Percentiles rank a stretch among this genome's conserved stretches.
phyloP scores from a whole-genome alignment of 2,797 vertebrate genomes.

The Oryzias sinensis region DNA sequence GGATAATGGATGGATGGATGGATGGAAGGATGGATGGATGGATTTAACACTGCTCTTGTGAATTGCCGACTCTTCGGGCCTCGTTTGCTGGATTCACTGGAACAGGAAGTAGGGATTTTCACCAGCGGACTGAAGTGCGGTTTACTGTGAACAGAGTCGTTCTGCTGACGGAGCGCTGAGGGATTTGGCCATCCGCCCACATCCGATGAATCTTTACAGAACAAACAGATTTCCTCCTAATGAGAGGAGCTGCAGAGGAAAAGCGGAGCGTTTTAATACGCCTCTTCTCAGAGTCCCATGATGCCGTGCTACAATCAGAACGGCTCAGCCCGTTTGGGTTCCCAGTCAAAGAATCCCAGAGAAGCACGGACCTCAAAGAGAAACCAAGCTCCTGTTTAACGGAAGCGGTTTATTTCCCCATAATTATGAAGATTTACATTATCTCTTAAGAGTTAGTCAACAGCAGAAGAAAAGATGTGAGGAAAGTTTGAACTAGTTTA shows the following conservation, averaged over 20 bases:
- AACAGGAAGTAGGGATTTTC: no score
- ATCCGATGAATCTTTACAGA: conserved; percentile 27
- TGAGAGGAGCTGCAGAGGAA: conserved; percentile 22
- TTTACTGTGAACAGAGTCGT: not conserved
- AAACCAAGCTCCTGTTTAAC: conserved; percentile 4
- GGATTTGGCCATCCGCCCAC: conserved; percentile 17
- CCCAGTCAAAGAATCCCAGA: not conserved
- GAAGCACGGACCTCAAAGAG: not conserved
- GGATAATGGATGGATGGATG: no score
- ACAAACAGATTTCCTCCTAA: conserved; percentile 49
- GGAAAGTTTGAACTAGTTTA: conserved; percentile 3
- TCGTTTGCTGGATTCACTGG: no score
- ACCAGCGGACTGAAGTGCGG: no score
- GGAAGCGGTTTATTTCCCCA: not conserved
- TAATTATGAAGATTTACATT: not conserved
- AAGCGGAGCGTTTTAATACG: conserved; percentile 26
- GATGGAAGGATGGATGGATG: no score
- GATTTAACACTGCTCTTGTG: no score
- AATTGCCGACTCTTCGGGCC: no score
- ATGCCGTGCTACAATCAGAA: conserved; percentile 7
- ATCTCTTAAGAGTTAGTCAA: not conserved
- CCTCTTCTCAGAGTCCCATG: conserved; percentile 15
- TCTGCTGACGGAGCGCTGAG: not conserved
- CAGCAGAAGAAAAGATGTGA: not conserved
- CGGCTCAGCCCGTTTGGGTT: conserved; percentile 12